These are phyloP conservation scores for Pagrus major DNA, from an alignment of 2,113 vertebrate species.

Conservation along the genomic window DNA sequence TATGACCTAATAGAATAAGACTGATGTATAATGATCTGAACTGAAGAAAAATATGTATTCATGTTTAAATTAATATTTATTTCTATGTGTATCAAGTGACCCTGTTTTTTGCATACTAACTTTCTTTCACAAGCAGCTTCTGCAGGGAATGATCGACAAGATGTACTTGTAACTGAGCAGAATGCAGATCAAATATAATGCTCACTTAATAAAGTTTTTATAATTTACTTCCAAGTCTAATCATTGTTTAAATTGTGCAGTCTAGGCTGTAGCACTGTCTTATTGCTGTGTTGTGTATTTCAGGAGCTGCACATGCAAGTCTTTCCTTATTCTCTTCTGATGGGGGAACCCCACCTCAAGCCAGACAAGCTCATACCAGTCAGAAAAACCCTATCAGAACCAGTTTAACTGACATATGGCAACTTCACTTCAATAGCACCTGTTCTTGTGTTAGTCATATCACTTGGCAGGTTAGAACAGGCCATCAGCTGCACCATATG, in stretches of 20 bases:
- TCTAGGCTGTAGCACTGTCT: background rate
- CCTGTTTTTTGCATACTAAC: background rate
- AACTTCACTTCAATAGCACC: background rate
- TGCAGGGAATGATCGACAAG: conserved; percentile 24
- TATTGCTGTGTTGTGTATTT: background rate
- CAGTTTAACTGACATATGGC: conserved; percentile 46
- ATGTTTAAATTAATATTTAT: conserved; percentile 65
- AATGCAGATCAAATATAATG: conserved; percentile 26
- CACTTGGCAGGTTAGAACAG: conserved; percentile 5
- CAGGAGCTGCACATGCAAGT: background rate
- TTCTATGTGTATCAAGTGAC: background rate
- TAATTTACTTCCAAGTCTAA: background rate
- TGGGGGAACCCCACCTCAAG: background rate
- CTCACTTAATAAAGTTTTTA: background rate
- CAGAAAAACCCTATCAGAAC: conserved; percentile 12
- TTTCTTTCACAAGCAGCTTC: background rate
- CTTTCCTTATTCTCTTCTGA: background rate
- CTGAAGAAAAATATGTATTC: background rate
- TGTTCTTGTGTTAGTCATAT: background rate
- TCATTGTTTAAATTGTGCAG: background rate
- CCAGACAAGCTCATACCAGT: background rate
- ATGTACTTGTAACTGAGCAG: conserved; percentile 15
- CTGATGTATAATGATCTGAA: background rate
- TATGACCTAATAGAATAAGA: conserved; percentile 74
- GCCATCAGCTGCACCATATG: background rate